Base-by-base conservation (phyloP, 1,140 invertebrate genomes). In the Goniozus legneri region DNA sequence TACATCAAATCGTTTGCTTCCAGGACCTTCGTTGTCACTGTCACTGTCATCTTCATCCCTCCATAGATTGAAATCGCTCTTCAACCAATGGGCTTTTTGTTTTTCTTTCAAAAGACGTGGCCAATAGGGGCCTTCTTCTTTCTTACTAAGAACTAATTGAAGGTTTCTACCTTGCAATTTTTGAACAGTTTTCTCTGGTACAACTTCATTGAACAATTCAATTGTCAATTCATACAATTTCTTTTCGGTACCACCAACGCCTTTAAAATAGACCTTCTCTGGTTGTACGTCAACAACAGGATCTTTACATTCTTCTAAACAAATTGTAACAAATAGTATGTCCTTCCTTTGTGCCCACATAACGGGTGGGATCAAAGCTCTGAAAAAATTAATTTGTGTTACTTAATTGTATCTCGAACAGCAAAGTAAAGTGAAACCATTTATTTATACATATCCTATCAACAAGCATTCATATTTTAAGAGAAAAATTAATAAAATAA, bases 51-150 rank as follows among this genome's bases (percentile, higher is more conserved):
- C 91, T 75, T 98, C 95, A 80, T 98, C 95, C 69, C 88, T 88
- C 94, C 95, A 98, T 75, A 95, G 93, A 60, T 92, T 88, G 69
- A 98, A 98, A 71, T 98, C 95, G 54, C 93, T 89, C 77, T 95
- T 97, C 42, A 98, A 80, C 93, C 95, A 98, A 69, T 97, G 94
- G 56, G 87, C 84, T 75, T 95, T 97, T 66, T 85, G 85, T 57
- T 87, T 88, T 55, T 92, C 90, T 74, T 91, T 90, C 19, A 91
- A 86, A 38, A 97, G 79, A 41, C 85, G 75, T 44, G 91, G 87
- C 95, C 95, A 97, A 67, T 84, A 97, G 8, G 87, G 82, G 49
- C 84, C 87, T 41, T 85, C 84, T 62, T 82, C 79, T 66, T 91
- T 89, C 60, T 83, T 81, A 22, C 47, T 54, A 18, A 78, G 60